Evolutionary conservation across 2,888 invertebrate species (phyloP).

Genomic region (Chalcis sispes): DNA sequence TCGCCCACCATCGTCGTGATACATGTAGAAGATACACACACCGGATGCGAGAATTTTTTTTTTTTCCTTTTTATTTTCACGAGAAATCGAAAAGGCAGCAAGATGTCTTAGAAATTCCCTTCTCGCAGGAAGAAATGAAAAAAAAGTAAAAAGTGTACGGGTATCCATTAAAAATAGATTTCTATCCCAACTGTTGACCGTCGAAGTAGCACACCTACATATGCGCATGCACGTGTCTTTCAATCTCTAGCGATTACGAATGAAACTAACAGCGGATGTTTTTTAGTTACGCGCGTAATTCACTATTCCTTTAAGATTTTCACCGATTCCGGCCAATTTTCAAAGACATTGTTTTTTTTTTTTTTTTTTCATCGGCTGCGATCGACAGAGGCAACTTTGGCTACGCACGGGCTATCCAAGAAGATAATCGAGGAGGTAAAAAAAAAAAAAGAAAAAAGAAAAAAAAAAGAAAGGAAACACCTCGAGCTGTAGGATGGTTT

Average conservation of each 20-base stretch:
- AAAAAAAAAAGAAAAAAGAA: conserved; percentile 8
- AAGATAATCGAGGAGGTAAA: not conserved
- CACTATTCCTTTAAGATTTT: too few species aligned
- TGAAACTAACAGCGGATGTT: not conserved
- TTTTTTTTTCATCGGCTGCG: conserved; percentile 10
- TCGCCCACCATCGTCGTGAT: conserved; percentile 10
- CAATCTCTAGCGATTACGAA: not conserved
- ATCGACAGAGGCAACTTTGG: too few species aligned
- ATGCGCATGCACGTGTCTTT: conserved; percentile 5
- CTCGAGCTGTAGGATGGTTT: not conserved
- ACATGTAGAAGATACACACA: conserved; percentile 1
- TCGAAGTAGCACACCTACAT: conserved; percentile 43
- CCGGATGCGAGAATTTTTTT: conserved; percentile 42
- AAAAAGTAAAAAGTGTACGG: conserved; percentile 53
- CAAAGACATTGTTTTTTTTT: conserved; percentile 49
- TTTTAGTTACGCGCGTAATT: too few species aligned
- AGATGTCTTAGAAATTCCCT: not conserved
- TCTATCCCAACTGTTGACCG: conserved; percentile 60
- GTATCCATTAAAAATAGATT: conserved; percentile 74
- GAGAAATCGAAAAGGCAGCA: conserved; percentile 27
- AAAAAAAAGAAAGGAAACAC: conserved; percentile 13
- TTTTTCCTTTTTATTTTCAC: conserved; percentile 17
- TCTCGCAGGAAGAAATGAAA: not conserved
- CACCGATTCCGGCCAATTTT: conserved; percentile 67
- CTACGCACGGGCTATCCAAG: too few species aligned